These are phyloP conservation scores for Adela reaumurella DNA, from an alignment of 2,888 invertebrate genomes.

Conservation along the genomic window DNA sequence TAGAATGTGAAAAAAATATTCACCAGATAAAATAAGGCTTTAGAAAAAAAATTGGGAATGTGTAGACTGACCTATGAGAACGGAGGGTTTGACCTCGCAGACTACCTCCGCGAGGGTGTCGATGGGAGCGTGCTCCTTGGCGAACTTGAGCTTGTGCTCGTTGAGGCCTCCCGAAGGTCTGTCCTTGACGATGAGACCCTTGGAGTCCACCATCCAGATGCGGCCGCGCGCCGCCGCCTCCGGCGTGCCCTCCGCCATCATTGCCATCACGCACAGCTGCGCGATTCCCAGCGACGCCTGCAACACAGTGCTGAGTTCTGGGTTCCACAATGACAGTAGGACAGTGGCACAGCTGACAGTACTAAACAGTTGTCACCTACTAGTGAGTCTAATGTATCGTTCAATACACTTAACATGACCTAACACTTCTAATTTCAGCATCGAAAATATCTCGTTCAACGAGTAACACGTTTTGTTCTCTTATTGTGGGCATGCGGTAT, in stretches of 20 bases:
- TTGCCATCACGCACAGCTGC: constrained; percentile 85
- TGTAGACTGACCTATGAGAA: constrained; percentile 75
- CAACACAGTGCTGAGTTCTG: too few relatives aligned
- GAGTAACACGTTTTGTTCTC: too few relatives aligned
- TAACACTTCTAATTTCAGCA: too few relatives aligned
- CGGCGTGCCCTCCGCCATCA: constrained; percentile 78
- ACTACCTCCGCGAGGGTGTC: constrained; percentile 80
- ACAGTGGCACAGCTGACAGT: too few relatives aligned
- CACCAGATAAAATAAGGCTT: too few relatives aligned
- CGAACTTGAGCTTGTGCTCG: constrained; percentile 80
- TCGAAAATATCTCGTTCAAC: too few relatives aligned
- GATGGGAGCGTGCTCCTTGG: constrained; percentile 73
- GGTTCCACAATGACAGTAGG: constrained; percentile 3
- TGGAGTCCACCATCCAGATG: constrained; percentile 96
- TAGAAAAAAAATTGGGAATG: too few relatives aligned
- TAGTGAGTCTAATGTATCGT: too few relatives aligned
- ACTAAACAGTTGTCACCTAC: too few relatives aligned
- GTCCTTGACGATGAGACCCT: constrained; percentile 87
- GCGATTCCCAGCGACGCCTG: constrained; percentile 94
- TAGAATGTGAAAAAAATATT: too few relatives aligned
- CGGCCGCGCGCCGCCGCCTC: constrained; percentile 72
- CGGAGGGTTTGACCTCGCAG: constrained; percentile 75
- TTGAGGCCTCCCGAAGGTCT: constrained; percentile 77
- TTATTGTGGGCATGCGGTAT: too few relatives aligned
- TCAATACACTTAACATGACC: too few relatives aligned